Base-by-base conservation (phyloP, 2,113 vertebrate species). In the Phalacrocorax aristotelis region DNA sequence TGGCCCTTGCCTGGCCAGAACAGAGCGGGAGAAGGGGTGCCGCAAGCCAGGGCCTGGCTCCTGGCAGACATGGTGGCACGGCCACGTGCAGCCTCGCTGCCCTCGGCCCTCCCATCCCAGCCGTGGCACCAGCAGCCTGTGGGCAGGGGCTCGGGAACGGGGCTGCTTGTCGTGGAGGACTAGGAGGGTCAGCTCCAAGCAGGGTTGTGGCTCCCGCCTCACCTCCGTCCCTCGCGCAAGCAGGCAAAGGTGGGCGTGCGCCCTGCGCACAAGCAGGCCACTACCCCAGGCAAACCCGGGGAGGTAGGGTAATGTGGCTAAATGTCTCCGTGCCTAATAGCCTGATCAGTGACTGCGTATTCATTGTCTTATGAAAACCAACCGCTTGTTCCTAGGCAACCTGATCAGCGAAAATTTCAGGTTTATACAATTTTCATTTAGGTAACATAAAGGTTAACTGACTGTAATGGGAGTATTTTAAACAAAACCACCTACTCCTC, bases 381-480 rank as follows among this genome's bases (percentile, higher is more conserved):
- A 92, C 97, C 36, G 85, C 96, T 95, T 76, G 97, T 98, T 98
- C 95, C 98, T 97, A 98, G 87, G 98, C 98, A 98, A 98, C 97
- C 89, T 38, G 64, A 97, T 97, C 97, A 97, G 96, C 5, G 69
- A 93, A 98, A 98, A 98, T 97, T 97, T 97, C 98, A 97, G 98
- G 97, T 98, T 98, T 98, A 97, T 95, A 96, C 97, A 96, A 95
- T 97, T 98, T 97, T 98, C 98, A 98, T 97, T 98, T 97, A 98
- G 98, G 97, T 94, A 98, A 97, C 97, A 96, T 91, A 97, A 98
- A 98, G 98, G 98, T 98, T 98, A 98, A 98, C 98, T 93, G 96
- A 93, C 96, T 96, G 97, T 95, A 98, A 98, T 97, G 79, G 97
- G 94, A 98, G 95, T 95, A 92, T 98, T 98, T 98, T 93, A 97